These are phyloP conservation scores for Bovichtus diacanthus DNA, from an alignment of 2,797 vertebrate genomes.

Conservation along the genomic window DNA sequence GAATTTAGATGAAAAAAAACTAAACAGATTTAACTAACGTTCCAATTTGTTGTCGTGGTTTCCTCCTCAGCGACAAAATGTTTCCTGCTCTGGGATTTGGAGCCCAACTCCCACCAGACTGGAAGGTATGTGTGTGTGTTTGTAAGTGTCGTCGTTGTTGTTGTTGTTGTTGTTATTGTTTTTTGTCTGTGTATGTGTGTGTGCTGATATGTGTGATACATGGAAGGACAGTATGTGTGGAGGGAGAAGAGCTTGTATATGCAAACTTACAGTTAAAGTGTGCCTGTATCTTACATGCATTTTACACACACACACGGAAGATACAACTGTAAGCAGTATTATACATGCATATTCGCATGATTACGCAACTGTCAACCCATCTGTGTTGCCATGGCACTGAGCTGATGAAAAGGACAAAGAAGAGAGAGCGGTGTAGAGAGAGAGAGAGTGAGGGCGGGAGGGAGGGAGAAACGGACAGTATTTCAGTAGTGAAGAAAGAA, in stretches of 20 bases:
- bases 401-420: constrained; percentile 84
- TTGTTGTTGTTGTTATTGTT: constrained; percentile 1
- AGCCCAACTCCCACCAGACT: constrained; percentile 97
- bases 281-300: constrained; percentile 19
- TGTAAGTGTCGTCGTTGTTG: constrained; percentile 18
- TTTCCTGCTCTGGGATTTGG: constrained; percentile 99
- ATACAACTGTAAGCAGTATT: constrained; percentile 59
- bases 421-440: constrained; percentile 55
- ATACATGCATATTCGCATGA: constrained; percentile 83
- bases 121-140: constrained; percentile 89
- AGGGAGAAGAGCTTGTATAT: constrained; percentile 3
- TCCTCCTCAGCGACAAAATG: constrained; percentile 94
- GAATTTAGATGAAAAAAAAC: constrained; percentile 37
- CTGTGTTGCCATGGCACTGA: constrained; percentile 87
- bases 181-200: constrained; percentile 1
- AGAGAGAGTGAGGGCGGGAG: constrained; percentile 40
- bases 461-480: constrained; percentile 56
- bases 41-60: constrained; percentile 80
- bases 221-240: constrained; percentile 20
- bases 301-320: constrained; percentile 39
- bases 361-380: constrained; percentile 88
- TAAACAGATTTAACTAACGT: constrained; percentile 51
- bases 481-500: constrained; percentile 27
- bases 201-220: constrained; percentile 19
- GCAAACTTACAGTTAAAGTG: constrained; percentile 27